Base-by-base conservation (phyloP, 1,140 invertebrate genomes). In the Drosophila hydei region DNA sequence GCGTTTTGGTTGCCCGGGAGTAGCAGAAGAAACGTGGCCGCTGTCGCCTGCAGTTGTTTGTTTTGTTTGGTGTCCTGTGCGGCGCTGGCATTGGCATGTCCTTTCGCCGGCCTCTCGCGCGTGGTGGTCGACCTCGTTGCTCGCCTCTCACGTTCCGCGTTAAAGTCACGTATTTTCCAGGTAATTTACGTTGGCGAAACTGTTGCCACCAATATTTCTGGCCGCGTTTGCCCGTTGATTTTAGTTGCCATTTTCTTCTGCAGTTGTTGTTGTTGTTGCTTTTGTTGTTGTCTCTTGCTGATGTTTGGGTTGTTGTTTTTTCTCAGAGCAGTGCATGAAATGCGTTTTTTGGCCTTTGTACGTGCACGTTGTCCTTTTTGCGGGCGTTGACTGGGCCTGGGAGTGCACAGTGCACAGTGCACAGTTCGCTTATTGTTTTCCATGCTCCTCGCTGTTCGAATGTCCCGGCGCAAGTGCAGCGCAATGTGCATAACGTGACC, bases 131-230 rank as follows among this genome's bases (percentile, higher is more conserved):
- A 43, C 70, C 63, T 60, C 67, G 43, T 56, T 65, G 58, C 9
- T 47, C 50, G 60, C 52, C 71, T 48, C 56, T 71, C 83, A 87
- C 83, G 83, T 83, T 69, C 30, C 78, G 78, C 78, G 83, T 51
- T 71, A 78, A 88, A 87, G 83, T 87, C 83, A 87, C 83, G 83
- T 87, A 88, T 87, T 87, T 87, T 87, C 83, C 83, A 87, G 83
- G 83, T 87, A 87, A 87, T 87, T 87, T 88, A 87, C 83, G 83
- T 87, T 87, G 78, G 75, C 63, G 81, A 81, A 87, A 87, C 81
- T 87, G 81, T 87, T 87, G 83, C 81, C 81, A 85, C 81, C 80
- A 85, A 85, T 85, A 85, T 85, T 85, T 85, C 77, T 85, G 80
- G 80, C 77, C 77, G 67, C 69, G 60, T 65, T 78, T 78, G 76